Evolutionary conservation across 2,113 vertebrate genomes (phyloP).

Genomic region (Strigops habroptila): DNA sequence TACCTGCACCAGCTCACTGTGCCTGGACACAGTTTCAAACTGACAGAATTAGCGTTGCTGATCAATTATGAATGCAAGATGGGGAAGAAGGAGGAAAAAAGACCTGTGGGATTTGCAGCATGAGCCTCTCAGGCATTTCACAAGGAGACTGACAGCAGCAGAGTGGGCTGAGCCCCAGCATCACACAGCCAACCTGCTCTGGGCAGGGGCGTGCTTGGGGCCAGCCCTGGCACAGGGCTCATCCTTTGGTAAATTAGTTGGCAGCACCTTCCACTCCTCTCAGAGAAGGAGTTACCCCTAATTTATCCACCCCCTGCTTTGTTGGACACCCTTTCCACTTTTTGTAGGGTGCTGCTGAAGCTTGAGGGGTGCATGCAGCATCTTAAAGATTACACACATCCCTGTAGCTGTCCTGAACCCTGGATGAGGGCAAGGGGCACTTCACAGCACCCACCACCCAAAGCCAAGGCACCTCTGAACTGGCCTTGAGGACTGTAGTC

Average conservation of each 20-base stretch:
- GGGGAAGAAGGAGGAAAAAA: not conserved
- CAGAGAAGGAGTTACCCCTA: not conserved
- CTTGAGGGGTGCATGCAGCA: not conserved
- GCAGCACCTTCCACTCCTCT: not conserved
- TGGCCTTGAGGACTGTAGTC: not conserved
- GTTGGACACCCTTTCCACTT: not conserved
- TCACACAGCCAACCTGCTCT: not conserved
- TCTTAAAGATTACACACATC: not conserved
- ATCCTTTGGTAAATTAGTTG: not conserved
- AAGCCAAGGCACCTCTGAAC: not conserved
- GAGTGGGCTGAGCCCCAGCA: not conserved
- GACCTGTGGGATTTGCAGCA: not conserved
- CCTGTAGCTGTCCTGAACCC: not conserved
- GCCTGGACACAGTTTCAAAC: not conserved
- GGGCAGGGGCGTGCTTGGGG: accelerated
- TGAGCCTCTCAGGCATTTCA: not conserved
- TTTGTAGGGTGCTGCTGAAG: not conserved
- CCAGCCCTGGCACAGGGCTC: not conserved
- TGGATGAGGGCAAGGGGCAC: not conserved
- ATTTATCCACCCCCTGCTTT: not conserved
- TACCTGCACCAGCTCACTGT: not conserved
- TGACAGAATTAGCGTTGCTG: not conserved
- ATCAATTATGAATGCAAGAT: not conserved
- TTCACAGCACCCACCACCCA: not conserved
- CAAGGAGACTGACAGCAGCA: not conserved